Percentiles rank a stretch among this genome's conserved stretches.
Conservation (phyloP, 2,113 vertebrate genomes). For the Cyanoderma ruficeps region DNA sequence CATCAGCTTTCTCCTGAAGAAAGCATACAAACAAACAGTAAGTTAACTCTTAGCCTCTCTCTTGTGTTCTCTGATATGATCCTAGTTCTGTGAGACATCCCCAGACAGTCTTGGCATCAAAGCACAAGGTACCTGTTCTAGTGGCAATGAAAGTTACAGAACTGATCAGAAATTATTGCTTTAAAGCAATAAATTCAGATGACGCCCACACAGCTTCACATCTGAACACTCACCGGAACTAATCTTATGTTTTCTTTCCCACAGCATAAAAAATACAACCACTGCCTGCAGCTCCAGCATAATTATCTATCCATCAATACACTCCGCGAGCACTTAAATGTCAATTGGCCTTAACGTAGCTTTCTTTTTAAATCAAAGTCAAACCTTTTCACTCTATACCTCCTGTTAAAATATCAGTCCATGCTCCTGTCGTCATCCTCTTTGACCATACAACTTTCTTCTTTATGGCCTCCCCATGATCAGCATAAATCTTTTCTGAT, state of each 20-base stretch:
- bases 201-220: not conserved
- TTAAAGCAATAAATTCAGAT: not conserved
- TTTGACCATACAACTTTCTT: not conserved
- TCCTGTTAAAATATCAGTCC: not conserved
- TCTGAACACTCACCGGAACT: not conserved
- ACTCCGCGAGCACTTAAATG: not conserved
- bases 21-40: not conserved
- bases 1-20: not conserved
- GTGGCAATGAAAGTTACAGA: not conserved
- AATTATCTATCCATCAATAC: not conserved
- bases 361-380: constrained; percentile 16
- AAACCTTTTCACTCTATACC: not conserved
- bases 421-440: not conserved
- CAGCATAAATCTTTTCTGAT: not conserved
- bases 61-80: not conserved
- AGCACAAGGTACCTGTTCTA: not conserved
- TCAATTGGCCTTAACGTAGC: not conserved
- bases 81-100: not conserved
- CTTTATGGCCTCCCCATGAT: not conserved
- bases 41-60: not conserved
- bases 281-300: not conserved
- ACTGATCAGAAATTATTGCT: not conserved
- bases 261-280: not conserved
- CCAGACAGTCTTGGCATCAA: not conserved
- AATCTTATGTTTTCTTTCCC: not conserved